Percentiles rank a stretch among this genome's conserved stretches.
Conservation (phyloP, 64 coral and sea anemone species). For the Dendrophyllia cribrosa region DNA sequence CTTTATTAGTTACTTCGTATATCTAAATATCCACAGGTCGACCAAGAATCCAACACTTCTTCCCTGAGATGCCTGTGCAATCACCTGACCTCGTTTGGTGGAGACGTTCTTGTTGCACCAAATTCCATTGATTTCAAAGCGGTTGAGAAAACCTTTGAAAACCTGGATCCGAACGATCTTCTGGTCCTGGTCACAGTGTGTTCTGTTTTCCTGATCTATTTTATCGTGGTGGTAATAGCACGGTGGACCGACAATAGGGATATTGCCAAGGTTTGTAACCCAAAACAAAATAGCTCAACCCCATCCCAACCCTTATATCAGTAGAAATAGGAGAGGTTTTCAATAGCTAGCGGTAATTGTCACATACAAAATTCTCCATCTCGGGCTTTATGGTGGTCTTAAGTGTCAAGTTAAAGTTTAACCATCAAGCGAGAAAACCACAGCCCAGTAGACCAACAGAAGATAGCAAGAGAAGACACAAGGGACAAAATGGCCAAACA, state of each 20-base stretch:
- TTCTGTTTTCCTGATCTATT: slow-evolving; percentile 29
- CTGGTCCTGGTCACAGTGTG: slow-evolving; percentile 58
- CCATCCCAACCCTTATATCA: too few relatives aligned
- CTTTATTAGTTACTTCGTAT: not conserved
- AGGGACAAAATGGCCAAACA: too few relatives aligned
- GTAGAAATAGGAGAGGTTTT: too few relatives aligned
- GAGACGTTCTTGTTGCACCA: slow-evolving; percentile 61
- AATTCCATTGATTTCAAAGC: slow-evolving; percentile 75
- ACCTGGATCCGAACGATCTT: slow-evolving; percentile 19
- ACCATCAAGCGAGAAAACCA: too few relatives aligned
- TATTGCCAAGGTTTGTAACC: slow-evolving; percentile 25
- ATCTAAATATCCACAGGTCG: slow-evolving; percentile 27
- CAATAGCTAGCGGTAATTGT: too few relatives aligned
- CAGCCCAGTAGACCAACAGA: too few relatives aligned
- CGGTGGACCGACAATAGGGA: slow-evolving; percentile 61
- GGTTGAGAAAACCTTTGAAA: slow-evolving; percentile 37
- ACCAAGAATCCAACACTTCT: slow-evolving; percentile 17
- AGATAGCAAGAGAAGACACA: too few relatives aligned
- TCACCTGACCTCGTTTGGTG: slow-evolving; percentile 80
- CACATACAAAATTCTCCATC: too few relatives aligned
- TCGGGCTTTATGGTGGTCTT: too few relatives aligned
- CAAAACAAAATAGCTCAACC: not conserved
- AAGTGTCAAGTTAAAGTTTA: too few relatives aligned
- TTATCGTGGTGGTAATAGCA: slow-evolving; percentile 19
- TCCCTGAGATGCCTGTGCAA: slow-evolving; percentile 63